Conservation (phyloP, 1,140 invertebrate genomes). For the Drosophila ohnishii region DNA sequence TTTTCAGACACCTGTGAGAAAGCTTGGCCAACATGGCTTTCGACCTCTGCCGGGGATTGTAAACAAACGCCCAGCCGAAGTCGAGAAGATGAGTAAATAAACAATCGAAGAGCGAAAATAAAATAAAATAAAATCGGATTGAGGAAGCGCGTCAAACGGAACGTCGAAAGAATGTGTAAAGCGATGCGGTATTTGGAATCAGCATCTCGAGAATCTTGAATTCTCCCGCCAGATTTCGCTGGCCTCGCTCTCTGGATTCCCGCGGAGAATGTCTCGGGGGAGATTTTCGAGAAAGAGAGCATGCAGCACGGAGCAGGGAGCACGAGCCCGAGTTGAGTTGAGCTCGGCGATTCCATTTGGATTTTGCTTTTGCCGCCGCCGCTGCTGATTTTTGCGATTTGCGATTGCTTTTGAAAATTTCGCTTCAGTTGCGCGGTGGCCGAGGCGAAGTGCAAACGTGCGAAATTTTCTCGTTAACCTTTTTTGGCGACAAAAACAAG, state of each 20-base stretch:
- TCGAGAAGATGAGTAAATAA: conserved; percentile 59
- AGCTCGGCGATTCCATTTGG: conserved; percentile 40
- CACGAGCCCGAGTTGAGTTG: conserved; percentile 40
- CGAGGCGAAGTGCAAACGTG: conserved; percentile 70
- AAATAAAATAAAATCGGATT: conserved; percentile 36
- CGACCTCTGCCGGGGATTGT: conserved; percentile 31
- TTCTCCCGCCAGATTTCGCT: conserved; percentile 13
- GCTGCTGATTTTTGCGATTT: conserved; percentile 38
- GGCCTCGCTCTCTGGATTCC: not conserved
- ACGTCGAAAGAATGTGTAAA: conserved; percentile 8
- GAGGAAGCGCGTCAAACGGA: conserved; percentile 61
- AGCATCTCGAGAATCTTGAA: not conserved
- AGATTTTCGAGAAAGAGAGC: conserved; percentile 9
- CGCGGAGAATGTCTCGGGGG: not conserved
- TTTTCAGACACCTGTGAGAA: conserved; percentile 64
- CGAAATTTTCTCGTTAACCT: conserved; percentile 58
- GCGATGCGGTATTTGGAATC: conserved; percentile 27
- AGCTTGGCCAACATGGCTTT: conserved; percentile 45
- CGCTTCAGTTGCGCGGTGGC: conserved; percentile 69
- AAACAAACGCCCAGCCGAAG: conserved; percentile 53
- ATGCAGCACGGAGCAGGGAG: not conserved
- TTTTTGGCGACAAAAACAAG: conserved; percentile 28
- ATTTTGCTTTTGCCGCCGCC: conserved; percentile 30
- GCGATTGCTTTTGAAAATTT: conserved; percentile 41
- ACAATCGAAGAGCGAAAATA: conserved; percentile 42